Evolutionary conservation across 2,797 vertebrate genomes (phyloP).

Genomic region (Helicolenus hilgendorfi): DNA sequence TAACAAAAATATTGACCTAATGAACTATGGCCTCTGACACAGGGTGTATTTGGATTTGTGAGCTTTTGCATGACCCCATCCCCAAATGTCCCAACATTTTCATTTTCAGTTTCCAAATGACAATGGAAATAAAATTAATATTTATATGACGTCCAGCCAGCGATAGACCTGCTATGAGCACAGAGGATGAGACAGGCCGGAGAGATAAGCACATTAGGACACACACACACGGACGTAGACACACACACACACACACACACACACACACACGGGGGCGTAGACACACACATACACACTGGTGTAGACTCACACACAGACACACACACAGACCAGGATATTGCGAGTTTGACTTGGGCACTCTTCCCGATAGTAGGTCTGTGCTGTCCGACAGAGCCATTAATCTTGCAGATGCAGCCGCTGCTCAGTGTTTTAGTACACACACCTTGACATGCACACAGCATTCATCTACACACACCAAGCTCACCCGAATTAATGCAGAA

Average conservation of each 20-base stretch:
- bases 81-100: slow-evolving; percentile 16
- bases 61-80: background rate
- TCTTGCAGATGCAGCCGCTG: slow-evolving; percentile 37
- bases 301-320: background rate
- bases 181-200: slow-evolving; percentile 19
- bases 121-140: slow-evolving; percentile 38
- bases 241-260: background rate
- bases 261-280: background rate
- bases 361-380: slow-evolving; percentile 42
- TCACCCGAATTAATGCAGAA: slow-evolving; percentile 29
- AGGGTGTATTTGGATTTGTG: background rate
- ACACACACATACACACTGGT: background rate
- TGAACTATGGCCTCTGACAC: background rate
- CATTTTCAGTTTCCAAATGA: slow-evolving; percentile 27
- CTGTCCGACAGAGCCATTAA: slow-evolving; percentile 53
- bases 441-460: background rate
- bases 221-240: background rate
- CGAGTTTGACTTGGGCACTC: slow-evolving; percentile 36
- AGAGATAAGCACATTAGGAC: slow-evolving; percentile 42
- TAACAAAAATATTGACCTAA: background rate
- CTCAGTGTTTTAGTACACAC: slow-evolving; percentile 1
- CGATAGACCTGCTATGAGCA: slow-evolving; percentile 11
- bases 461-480: background rate
- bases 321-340: slow-evolving; percentile 71
- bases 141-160: slow-evolving; percentile 15